Conservation (phyloP, 2,113 vertebrate genomes). For the Eulacestoma nigropectus region DNA sequence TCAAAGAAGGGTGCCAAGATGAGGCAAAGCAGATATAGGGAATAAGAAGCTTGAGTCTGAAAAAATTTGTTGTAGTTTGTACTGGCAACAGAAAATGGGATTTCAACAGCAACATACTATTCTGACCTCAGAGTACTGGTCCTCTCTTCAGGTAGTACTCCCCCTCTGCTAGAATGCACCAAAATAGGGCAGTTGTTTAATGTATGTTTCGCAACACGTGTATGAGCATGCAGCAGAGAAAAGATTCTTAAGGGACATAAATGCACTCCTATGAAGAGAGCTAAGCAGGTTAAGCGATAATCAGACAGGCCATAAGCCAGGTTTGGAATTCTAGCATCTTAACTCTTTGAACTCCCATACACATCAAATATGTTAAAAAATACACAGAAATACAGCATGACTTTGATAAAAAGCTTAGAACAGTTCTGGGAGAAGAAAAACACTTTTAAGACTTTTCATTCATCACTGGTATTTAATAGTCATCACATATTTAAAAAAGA, state of each 20-base stretch:
- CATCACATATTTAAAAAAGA: background rate
- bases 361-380: background rate
- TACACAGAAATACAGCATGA: background rate
- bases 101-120: background rate
- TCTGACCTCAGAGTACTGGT: background rate
- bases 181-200: background rate
- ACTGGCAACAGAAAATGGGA: background rate
- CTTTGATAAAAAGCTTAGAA: background rate
- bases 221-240: background rate
- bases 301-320: background rate
- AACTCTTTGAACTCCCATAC: background rate
- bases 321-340: background rate
- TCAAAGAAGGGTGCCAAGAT: background rate
- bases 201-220: rapidly evolving
- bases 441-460: background rate
- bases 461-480: background rate
- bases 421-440: too few relatives aligned
- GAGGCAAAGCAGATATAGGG: background rate
- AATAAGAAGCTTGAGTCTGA: background rate
- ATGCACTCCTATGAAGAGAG: background rate
- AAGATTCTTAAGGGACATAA: background rate
- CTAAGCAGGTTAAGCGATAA: background rate
- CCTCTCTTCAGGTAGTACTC: background rate
- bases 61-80: background rate
- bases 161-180: background rate